Evolutionary conservation across 2,113 vertebrate genomes (phyloP).

Genomic region (Ctenomys sociabilis): DNA sequence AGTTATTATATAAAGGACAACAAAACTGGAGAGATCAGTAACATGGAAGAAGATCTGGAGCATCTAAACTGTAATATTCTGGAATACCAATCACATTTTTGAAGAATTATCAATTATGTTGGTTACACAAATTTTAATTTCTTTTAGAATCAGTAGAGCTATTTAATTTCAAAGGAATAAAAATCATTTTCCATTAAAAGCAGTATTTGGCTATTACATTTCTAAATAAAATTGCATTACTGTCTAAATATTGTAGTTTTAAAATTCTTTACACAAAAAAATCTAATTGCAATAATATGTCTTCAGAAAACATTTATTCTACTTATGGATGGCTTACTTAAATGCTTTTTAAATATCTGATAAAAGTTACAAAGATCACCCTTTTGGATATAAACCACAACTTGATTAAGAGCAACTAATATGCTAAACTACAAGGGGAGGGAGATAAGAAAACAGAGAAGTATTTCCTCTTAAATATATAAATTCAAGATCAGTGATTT

Average conservation of each 20-base stretch:
- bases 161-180: constrained; percentile 47
- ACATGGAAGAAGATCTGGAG: not conserved
- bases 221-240: constrained; percentile 14
- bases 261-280: constrained; percentile 30
- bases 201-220: constrained; percentile 38
- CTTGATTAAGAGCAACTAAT: constrained; percentile 2
- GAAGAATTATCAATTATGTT: constrained; percentile 48
- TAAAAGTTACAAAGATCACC: not conserved
- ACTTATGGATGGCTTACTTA: constrained; percentile 46
- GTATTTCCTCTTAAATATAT: not conserved
- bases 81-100: not conserved
- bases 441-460: not conserved
- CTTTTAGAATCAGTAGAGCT: constrained; percentile 46
- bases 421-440: not conserved
- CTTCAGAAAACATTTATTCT: constrained; percentile 51
- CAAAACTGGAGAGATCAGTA: constrained; percentile 35
- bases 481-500: constrained; percentile 25
- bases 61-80: not conserved
- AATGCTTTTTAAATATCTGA: constrained; percentile 49
- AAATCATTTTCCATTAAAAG: constrained; percentile 44
- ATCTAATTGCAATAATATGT: constrained; percentile 10
- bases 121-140: constrained; percentile 34
- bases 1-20: constrained; percentile 19
- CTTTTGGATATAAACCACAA: constrained; percentile 16
- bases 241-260: not conserved